Conservation (phyloP, 2,113 vertebrate species). For the Erythrolamprus reginae region DNA sequence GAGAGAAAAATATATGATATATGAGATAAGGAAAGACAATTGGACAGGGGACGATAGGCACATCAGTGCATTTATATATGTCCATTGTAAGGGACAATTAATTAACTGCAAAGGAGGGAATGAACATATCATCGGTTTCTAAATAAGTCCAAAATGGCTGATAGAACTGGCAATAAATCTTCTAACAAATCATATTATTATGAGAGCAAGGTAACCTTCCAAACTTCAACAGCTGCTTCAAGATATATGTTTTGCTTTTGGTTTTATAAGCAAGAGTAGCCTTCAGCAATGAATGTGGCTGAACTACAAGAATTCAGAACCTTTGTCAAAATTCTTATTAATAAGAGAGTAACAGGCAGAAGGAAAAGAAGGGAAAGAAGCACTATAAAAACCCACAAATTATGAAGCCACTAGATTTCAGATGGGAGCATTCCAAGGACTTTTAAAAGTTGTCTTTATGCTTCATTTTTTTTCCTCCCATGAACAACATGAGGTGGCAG, state of each 20-base stretch:
- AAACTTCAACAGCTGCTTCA: constrained; percentile 54
- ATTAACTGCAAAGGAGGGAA: not conserved
- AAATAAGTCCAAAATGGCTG: constrained; percentile 37
- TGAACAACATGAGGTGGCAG: not conserved
- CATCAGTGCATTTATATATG: too few relatives aligned
- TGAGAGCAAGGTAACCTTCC: constrained; percentile 42
- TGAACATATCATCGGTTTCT: constrained; percentile 26
- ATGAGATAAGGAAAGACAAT: too few relatives aligned
- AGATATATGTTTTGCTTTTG: constrained; percentile 52
- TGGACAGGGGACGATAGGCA: too few relatives aligned
- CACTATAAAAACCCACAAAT: not conserved
- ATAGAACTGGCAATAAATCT: constrained; percentile 34
- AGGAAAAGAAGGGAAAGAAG: not conserved
- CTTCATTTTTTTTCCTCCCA: not conserved
- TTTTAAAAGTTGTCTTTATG: constrained; percentile 13
- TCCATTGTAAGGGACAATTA: constrained; percentile 13
- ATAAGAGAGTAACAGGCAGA: not conserved
- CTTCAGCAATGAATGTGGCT: constrained; percentile 41
- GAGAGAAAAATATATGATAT: too few relatives aligned
- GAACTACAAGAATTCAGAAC: constrained; percentile 48
- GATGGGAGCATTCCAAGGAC: not conserved
- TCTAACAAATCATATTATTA: constrained; percentile 46
- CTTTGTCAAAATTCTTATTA: constrained; percentile 38
- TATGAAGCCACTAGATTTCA: constrained; percentile 40
- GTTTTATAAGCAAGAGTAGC: constrained; percentile 45